Evolutionary conservation across 2,888 invertebrate species (phyloP), one percentile per base, ranked within the genome.

Genomic region (Sinotaia quadrata): DNA sequence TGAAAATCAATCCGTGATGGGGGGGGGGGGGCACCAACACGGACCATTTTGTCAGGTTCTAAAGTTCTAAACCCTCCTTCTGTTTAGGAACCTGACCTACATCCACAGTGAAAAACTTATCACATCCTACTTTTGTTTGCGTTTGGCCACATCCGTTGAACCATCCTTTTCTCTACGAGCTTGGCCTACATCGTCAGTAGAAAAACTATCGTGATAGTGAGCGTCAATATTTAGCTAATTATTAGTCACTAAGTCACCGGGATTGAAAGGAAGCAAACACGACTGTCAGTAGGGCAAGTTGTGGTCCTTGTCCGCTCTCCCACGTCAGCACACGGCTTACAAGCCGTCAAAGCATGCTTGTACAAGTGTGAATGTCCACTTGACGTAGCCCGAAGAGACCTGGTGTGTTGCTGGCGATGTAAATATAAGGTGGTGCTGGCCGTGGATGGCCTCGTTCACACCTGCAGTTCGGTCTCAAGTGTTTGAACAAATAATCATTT

Each of bases 161-260:
- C n/a, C n/a, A n/a, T n/a, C n/a, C n/a, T n/a, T n/a, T n/a, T n/a
- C n/a, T n/a, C n/a, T n/a, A n/a, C n/a, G n/a, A n/a, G n/a, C n/a
- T n/a, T 41, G 41, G 41, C 41, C 41, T 12, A 18, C 41, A 41
- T 41, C 10, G 41, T 12, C 41, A 41, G 41, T 41, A 18, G 18
- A 18, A 41, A 18, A 18, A 41, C 27, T 15, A 27, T 31, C 52
- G 24, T 52, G 31, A 52, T 52, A 52, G 29, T 27, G 24, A 21
- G n/a, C n/a, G 52, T 52, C 52, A 52, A 52, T 52, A 52, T 52
- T 52, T 52, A 52, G 52, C 52, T 31, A 52, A 52, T 52, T 52
- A 52, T 52, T 52, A 52, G 12, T 52, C n/a, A 12, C 52, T 52
- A 52, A 52, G 52, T 52, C 52, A 31, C 21, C 52, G 29, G 12